These are phyloP conservation scores for Leptura quadrifasciata DNA, from an alignment of 2,888 invertebrate genomes.

Conservation along the genomic window DNA sequence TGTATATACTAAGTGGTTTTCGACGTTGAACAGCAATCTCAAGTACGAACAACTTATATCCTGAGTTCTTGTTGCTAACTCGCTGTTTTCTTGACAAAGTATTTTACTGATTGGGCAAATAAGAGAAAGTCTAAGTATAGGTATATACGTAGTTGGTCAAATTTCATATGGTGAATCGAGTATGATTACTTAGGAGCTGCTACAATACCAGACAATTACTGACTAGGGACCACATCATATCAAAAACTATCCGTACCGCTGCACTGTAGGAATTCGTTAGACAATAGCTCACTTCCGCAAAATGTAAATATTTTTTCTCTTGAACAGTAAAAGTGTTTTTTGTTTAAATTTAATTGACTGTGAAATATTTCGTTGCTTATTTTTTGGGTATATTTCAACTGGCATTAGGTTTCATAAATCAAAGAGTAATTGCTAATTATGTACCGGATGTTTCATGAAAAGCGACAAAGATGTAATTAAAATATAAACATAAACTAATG, in stretches of 20 bases:
- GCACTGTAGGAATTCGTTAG: background rate
- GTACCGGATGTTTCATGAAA: background rate
- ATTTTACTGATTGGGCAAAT: constrained; percentile 39
- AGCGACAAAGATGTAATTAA: background rate
- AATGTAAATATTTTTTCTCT: background rate
- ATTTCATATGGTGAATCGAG: constrained; percentile 43
- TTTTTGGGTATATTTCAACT: background rate
- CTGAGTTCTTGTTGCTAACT: constrained; percentile 20
- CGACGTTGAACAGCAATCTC: background rate
- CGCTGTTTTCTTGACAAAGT: constrained; percentile 8
- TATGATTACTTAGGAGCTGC: constrained; percentile 26
- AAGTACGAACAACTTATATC: constrained; percentile 25
- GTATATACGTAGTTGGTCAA: constrained; percentile 42
- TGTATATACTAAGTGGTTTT: constrained; percentile 15
- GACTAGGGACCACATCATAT: background rate
- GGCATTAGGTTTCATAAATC: background rate
- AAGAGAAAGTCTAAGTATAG: constrained; percentile 44
- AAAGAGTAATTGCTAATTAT: background rate
- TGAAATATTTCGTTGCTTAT: constrained; percentile 7
- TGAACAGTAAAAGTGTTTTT: background rate
- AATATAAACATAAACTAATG: too few relatives aligned
- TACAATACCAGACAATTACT: background rate
- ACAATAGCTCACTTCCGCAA: background rate
- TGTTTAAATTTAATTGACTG: background rate
- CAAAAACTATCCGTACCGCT: background rate